Percentiles rank a stretch among this genome's conserved stretches.
These are phyloP conservation scores for Drosophila cognata DNA, from an alignment of 2,888 invertebrate species.

Conservation along the genomic window DNA sequence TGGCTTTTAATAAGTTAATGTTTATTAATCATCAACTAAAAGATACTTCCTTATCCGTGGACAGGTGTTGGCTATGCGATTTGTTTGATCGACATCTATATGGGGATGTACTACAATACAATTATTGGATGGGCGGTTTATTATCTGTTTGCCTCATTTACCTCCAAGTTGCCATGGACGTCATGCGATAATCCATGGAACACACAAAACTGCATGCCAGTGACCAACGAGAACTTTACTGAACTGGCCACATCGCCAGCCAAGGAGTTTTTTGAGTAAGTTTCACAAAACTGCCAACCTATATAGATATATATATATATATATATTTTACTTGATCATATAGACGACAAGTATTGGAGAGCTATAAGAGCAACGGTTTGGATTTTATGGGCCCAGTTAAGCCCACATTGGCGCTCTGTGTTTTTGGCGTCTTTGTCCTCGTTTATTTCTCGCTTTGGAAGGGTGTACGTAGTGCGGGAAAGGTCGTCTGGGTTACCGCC, in stretches of 20 bases:
- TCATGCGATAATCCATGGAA: slow-evolving; percentile 95
- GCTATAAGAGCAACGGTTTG: slow-evolving; percentile 92
- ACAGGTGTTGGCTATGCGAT: slow-evolving; percentile 97
- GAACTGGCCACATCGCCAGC: slow-evolving; percentile 90
- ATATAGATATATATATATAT: neutral
- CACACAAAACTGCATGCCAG: slow-evolving; percentile 90
- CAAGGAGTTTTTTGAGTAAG: slow-evolving; percentile 95
- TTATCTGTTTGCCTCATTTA: slow-evolving; percentile 93
- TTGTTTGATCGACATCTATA: slow-evolving; percentile 97
- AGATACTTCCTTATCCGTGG: neutral
- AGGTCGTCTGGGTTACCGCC: slow-evolving; percentile 98
- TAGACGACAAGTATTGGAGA: slow-evolving; percentile 94
- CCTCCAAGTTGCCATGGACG: slow-evolving; percentile 93
- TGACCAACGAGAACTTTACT: slow-evolving; percentile 86
- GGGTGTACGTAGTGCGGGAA: slow-evolving; percentile 96
- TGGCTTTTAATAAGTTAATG: neutral
- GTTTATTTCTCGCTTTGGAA: slow-evolving; percentile 99
- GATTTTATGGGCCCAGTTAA: slow-evolving; percentile 95
- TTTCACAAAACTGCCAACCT: slow-evolving; percentile 34
- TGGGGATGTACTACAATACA: slow-evolving; percentile 98
- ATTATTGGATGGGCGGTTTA: slow-evolving; percentile 98
- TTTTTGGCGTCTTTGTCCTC: slow-evolving; percentile 95
- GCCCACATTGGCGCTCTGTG: slow-evolving; percentile 94
- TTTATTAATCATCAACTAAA: neutral
- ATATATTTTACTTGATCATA: neutral